Percentiles rank a stretch among this genome's conserved stretches.
Conservation (phyloP, 2,797 vertebrate species). For the Scyliorhinus canicula region DNA sequence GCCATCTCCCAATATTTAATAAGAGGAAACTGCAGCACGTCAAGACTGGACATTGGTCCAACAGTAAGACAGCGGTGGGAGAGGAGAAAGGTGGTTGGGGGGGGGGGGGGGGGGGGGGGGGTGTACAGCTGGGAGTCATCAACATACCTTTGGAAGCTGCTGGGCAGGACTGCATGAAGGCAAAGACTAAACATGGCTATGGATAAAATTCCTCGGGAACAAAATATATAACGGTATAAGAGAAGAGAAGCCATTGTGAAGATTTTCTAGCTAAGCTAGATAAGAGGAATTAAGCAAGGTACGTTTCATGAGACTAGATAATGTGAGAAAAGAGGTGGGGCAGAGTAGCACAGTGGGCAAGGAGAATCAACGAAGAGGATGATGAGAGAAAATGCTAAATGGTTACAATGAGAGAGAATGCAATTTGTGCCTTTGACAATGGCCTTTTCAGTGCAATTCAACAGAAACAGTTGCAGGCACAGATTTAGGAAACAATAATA, state of each 20-base stretch:
- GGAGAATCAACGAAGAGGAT: neutral
- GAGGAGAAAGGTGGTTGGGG: neutral
- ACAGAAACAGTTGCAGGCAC: neutral
- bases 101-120: neutral
- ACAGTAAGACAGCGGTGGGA: neutral
- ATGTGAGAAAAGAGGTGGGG: neutral
- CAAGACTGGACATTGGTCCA: neutral
- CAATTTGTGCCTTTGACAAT: neutral
- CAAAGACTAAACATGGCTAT: neutral
- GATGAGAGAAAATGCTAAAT: neutral
- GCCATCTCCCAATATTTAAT: neutral
- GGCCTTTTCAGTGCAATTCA: neutral
- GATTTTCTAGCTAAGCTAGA: too few species aligned
- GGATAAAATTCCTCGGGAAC: neutral
- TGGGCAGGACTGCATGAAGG: neutral
- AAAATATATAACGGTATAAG: neutral
- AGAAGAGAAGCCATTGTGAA: neutral
- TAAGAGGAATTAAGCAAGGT: neutral
- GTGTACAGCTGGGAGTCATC: too few species aligned
- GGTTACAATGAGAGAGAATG: neutral
- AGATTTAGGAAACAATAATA: neutral
- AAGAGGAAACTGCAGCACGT: neutral
- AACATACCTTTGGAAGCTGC: neutral
- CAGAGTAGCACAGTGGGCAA: neutral
- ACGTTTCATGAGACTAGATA: neutral